phyloP scores from a whole-genome alignment of 2,888 invertebrate species.

The Caenorhabditis angaria region DNA sequence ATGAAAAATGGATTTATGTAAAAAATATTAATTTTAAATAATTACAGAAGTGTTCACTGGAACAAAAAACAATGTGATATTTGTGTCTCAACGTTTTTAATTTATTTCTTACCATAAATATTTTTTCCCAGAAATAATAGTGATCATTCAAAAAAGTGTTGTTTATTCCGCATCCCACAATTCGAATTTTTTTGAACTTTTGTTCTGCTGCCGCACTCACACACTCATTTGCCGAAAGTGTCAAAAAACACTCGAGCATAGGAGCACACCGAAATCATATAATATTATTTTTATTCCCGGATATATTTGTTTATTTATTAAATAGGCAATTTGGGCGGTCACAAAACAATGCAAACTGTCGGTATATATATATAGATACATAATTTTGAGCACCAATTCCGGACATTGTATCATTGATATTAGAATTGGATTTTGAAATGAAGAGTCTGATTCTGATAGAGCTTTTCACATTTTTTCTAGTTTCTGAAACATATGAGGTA shows the following conservation, averaged over 20 bases:
- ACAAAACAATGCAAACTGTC: constrained; percentile 47
- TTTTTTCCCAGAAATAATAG: too few species aligned
- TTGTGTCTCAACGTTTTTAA: too few species aligned
- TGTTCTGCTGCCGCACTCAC: background rate
- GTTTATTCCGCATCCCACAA: background rate
- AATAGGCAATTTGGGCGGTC: constrained; percentile 10
- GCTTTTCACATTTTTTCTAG: background rate
- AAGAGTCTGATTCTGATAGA: background rate
- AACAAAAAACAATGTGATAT: too few species aligned
- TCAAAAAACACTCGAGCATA: background rate
- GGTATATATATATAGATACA: constrained; percentile 50
- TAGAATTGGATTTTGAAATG: background rate
- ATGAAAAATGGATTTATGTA: too few species aligned
- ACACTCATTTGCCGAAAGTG: background rate
- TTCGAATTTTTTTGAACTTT: too few species aligned
- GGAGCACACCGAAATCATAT: background rate
- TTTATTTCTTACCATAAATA: too few species aligned
- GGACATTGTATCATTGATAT: constrained; percentile 28
- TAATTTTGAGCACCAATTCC: constrained; percentile 17
- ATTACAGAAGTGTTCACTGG: too few species aligned
- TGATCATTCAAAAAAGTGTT: too few species aligned
- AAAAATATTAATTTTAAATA: too few species aligned
- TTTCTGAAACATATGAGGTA: background rate
- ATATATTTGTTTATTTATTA: background rate
- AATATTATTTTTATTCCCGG: constrained; percentile 1